Percentiles rank a stretch among this genome's conserved stretches.
Conservation (phyloP, 2,113 vertebrate species). For the Neogobius melanostomus region DNA sequence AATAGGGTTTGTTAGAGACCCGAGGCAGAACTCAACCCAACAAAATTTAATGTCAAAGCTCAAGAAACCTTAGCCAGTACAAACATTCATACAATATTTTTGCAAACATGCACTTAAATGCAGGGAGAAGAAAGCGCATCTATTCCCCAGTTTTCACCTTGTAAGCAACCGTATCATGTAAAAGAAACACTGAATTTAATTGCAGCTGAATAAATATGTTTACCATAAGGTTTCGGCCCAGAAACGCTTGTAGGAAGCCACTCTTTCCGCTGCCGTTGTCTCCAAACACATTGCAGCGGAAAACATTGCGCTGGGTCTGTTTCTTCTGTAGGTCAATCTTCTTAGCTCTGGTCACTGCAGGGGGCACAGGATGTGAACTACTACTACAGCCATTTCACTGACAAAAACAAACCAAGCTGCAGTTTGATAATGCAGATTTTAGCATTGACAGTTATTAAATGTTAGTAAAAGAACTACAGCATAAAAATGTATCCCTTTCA, state of each 20-base stretch:
- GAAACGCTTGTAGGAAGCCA: constrained; percentile 90
- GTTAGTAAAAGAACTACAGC: no score
- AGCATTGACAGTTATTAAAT: no score
- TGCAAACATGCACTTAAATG: no score
- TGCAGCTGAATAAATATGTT: constrained; percentile 36
- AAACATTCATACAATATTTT: no score
- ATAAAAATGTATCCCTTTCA: no score
- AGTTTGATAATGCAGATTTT: neutral
- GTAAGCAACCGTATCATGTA: neutral
- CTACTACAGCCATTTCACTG: neutral
- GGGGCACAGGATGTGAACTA: neutral
- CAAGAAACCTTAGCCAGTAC: no score
- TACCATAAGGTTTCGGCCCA: constrained; percentile 89
- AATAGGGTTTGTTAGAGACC: neutral
- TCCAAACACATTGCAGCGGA: constrained; percentile 93
- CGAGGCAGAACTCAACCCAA: no score
- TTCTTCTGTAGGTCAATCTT: constrained; percentile 97
- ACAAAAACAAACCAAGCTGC: neutral
- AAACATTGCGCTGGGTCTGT: constrained; percentile 94
- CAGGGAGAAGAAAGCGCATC: no score
- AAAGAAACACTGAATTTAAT: neutral
- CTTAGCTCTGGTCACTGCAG: constrained; percentile 93
- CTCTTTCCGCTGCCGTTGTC: constrained; percentile 89
- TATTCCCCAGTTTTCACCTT: neutral
- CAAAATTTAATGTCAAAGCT: no score